Percentiles rank a stretch among this genome's conserved stretches.
Evolutionary conservation across 2,797 vertebrate genomes (phyloP).

Genomic region (Tinamus major): DNA sequence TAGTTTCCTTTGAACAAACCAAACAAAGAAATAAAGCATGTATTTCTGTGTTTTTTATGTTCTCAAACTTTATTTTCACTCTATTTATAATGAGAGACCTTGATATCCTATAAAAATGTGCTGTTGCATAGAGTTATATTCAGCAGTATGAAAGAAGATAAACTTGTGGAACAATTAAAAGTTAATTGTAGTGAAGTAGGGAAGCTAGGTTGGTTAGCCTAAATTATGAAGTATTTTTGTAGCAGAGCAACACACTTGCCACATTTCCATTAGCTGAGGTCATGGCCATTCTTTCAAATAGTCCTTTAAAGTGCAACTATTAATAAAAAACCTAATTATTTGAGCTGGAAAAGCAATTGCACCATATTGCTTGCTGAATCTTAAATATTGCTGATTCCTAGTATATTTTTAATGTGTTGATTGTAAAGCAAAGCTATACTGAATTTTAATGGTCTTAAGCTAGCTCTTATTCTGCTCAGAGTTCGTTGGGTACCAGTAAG

Average conservation of each 20-base stretch:
- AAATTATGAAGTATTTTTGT: slow-evolving; percentile 28
- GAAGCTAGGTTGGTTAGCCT: slow-evolving; percentile 20
- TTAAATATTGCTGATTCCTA: neutral
- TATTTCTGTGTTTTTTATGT: neutral
- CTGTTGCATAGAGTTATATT: neutral
- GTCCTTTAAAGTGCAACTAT: slow-evolving; percentile 42
- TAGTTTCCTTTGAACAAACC: neutral
- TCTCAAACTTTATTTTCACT: neutral
- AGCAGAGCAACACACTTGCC: neutral
- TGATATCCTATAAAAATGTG: neutral
- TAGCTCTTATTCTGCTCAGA: neutral
- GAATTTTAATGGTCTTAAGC: neutral
- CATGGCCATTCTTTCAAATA: slow-evolving; percentile 34
- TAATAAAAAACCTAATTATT: slow-evolving; percentile 47
- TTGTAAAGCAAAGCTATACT: accelerated
- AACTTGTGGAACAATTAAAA: neutral
- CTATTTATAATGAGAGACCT: neutral
- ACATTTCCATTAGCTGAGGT: slow-evolving; percentile 46
- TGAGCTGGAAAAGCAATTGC: neutral
- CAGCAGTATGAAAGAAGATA: neutral
- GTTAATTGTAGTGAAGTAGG: slow-evolving; percentile 23
- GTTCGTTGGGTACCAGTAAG: neutral
- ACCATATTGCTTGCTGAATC: neutral
- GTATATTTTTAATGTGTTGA: neutral
- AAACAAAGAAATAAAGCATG: neutral